A percentile compares a stretch with the other conserved stretches of the same genome.
Conservation (phyloP, 2,113 vertebrate genomes). For the Oxyura jamaicensis region DNA sequence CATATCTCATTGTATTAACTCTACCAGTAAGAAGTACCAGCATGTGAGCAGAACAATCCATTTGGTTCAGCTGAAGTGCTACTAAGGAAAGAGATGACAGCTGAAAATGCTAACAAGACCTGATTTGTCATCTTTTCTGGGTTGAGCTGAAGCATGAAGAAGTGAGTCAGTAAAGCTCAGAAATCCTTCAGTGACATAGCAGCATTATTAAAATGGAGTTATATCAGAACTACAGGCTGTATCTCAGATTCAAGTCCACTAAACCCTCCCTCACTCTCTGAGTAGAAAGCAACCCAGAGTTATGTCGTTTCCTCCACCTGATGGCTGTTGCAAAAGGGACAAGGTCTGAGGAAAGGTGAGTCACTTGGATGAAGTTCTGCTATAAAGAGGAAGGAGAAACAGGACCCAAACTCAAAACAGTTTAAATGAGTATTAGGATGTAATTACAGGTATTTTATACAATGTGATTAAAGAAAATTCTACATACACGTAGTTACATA, state of each 20-base stretch:
- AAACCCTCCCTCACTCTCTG: neutral
- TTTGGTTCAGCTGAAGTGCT: neutral
- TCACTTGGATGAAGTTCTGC: neutral
- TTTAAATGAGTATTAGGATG: neutral
- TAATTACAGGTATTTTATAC: neutral
- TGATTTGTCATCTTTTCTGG: neutral
- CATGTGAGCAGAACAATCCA: neutral
- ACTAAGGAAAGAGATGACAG: neutral
- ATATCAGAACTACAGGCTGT: neutral
- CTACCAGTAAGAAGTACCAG: neutral
- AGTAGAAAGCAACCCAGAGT: neutral
- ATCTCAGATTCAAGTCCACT: neutral
- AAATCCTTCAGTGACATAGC: neutral
- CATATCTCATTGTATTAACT: neutral
- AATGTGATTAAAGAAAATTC: neutral
- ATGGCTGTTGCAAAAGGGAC: neutral
- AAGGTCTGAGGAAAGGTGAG: neutral
- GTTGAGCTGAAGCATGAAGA: neutral
- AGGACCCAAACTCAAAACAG: neutral
- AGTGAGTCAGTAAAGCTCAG: neutral
- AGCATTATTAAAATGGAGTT: neutral
- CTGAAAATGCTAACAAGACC: neutral
- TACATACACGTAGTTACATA: neutral
- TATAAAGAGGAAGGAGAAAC: neutral
- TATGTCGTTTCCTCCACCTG: neutral